These are phyloP conservation scores for Elachura formosa DNA, from an alignment of 2,113 vertebrate species.

Conservation along the genomic window DNA sequence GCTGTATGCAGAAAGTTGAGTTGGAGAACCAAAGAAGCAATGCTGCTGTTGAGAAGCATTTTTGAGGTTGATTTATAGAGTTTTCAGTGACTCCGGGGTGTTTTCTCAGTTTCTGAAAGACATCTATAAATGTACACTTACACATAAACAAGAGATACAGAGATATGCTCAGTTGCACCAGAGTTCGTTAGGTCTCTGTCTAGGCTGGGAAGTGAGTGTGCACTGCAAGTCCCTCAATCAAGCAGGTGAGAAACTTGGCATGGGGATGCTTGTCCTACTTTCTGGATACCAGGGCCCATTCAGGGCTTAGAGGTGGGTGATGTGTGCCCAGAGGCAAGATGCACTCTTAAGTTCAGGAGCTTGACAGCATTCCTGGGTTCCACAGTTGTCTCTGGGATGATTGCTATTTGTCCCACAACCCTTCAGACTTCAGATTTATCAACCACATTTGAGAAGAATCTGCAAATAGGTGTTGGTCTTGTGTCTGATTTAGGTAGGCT, in stretches of 20 bases:
- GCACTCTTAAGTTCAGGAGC: neutral
- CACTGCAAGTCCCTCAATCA: neutral
- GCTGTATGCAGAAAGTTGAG: neutral
- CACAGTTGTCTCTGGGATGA: neutral
- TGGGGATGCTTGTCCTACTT: neutral
- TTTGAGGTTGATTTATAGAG: neutral
- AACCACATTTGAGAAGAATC: neutral
- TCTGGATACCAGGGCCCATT: neutral
- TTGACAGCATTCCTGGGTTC: neutral
- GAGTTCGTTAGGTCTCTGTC: neutral
- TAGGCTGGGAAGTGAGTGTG: neutral
- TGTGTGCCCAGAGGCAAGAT: accelerated
- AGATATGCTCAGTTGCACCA: accelerated
- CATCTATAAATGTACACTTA: neutral
- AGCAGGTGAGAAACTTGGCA: neutral
- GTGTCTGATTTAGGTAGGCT: neutral
- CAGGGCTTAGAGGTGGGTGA: neutral
- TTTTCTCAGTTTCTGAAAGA: neutral
- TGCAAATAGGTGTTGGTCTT: neutral
- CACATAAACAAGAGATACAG: neutral
- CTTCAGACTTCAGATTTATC: neutral
- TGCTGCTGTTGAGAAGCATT: neutral
- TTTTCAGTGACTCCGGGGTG: neutral
- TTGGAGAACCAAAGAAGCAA: neutral
- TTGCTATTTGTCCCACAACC: neutral